Conservation (phyloP, 2,888 invertebrate genomes). For the Drosophila prostipennis region DNA sequence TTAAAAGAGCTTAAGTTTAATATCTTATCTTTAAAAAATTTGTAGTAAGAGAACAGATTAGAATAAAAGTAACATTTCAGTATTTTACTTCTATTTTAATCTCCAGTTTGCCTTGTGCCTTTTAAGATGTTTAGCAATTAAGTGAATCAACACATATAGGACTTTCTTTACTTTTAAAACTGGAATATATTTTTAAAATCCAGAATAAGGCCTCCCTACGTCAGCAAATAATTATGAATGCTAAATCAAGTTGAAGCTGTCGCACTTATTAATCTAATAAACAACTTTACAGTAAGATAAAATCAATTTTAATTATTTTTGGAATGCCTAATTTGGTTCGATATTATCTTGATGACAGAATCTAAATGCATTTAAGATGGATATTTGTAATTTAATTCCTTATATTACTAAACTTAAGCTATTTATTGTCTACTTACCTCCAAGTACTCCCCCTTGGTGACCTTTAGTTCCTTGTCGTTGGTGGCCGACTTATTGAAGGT, state of each 20-base stretch:
- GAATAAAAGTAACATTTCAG: background rate
- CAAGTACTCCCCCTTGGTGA: slow-evolving; percentile 96
- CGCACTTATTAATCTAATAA: background rate
- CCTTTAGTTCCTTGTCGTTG: slow-evolving; percentile 98
- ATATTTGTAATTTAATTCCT: background rate
- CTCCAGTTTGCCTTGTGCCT: background rate
- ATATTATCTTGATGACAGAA: background rate
- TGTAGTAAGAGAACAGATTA: background rate
- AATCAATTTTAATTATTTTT: background rate
- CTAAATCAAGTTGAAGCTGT: background rate
- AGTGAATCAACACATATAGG: background rate
- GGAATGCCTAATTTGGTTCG: background rate
- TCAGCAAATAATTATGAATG: background rate
- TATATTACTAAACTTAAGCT: too few species aligned
- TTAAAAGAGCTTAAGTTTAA: background rate
- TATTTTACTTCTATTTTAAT: background rate
- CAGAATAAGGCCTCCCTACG: background rate
- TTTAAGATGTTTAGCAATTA: background rate
- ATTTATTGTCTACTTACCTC: slow-evolving; percentile 87
- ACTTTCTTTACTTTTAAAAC: background rate
- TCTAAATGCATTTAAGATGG: background rate
- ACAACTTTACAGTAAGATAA: background rate
- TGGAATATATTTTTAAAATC: background rate
- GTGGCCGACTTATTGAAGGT: slow-evolving; percentile 97
- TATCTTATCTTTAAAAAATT: background rate